Evolutionary conservation across 2,888 invertebrate species (phyloP).

Genomic region (Troides aeacus): DNA sequence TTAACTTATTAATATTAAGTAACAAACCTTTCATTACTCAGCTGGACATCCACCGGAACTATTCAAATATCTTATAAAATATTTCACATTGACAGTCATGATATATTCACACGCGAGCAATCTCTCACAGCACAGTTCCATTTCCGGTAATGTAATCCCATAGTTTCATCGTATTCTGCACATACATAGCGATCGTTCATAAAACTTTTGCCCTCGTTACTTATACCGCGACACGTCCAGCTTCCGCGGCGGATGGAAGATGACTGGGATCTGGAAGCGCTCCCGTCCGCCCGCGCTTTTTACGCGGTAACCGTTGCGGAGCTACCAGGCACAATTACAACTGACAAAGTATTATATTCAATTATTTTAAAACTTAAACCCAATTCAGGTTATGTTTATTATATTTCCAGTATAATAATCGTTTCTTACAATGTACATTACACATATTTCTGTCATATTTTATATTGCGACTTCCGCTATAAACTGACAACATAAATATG

Average conservation of each 20-base stretch:
- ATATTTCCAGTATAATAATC: not conserved
- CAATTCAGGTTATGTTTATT: not conserved
- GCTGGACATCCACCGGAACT: conserved; percentile 41
- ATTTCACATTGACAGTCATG: conserved; percentile 38
- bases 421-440: too few species aligned
- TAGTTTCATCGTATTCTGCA: conserved; percentile 9
- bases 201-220: conserved; percentile 25
- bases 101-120: conserved; percentile 39
- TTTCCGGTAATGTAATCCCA: conserved; percentile 24
- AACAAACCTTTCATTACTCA: conserved; percentile 60
- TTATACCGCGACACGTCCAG: conserved; percentile 9
- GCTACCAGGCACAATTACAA: conserved; percentile 2
- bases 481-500: too few species aligned
- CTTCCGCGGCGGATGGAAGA: conserved; percentile 6
- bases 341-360: conserved; percentile 13
- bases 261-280: conserved; percentile 21
- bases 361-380: conserved; percentile 2
- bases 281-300: conserved; percentile 10
- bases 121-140: conserved; percentile 47
- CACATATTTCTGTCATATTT: too few species aligned
- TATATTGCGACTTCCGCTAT: too few species aligned
- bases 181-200: conserved; percentile 22
- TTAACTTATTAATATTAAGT: not conserved
- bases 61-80: conserved; percentile 38
- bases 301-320: conserved; percentile 7